These are phyloP conservation scores for Drosophila setifemur DNA, from an alignment of 1,140 invertebrate genomes.

Conservation along the genomic window DNA sequence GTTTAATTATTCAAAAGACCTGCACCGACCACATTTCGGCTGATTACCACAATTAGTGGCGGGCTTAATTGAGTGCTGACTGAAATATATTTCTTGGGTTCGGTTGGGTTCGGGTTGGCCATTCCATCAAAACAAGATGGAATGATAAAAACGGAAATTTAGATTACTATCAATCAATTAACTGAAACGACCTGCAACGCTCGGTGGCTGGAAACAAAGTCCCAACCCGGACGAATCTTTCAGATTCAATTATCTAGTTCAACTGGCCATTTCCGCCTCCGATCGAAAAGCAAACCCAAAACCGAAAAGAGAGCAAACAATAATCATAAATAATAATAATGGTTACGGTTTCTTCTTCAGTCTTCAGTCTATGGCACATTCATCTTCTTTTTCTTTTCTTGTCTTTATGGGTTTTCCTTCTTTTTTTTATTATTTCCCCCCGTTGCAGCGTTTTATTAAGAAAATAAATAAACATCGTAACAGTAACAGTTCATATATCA, in stretches of 20 bases:
- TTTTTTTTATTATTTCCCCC: too few relatives aligned
- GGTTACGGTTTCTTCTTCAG: slow-evolving; percentile 38
- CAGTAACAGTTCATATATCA: slow-evolving; percentile 48
- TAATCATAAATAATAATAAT: slow-evolving; percentile 44
- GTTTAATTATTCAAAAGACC: not conserved
- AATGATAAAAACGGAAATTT: too few relatives aligned
- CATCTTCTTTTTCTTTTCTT: too few relatives aligned
- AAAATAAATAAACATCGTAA: slow-evolving; percentile 57
- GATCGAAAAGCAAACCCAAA: not conserved
- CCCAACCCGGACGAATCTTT: too few relatives aligned
- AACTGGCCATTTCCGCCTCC: slow-evolving; percentile 37
- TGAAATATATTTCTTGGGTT: too few relatives aligned
- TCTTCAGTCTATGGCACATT: not conserved
- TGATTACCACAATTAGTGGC: not conserved
- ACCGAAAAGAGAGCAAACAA: slow-evolving; percentile 26
- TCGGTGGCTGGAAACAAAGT: too few relatives aligned
- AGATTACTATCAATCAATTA: too few relatives aligned
- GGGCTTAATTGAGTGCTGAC: not conserved
- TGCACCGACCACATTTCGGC: too few relatives aligned
- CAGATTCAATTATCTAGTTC: slow-evolving; percentile 1
- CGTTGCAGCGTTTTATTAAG: slow-evolving; percentile 47
- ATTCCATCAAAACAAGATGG: too few relatives aligned
- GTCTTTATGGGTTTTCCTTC: too few relatives aligned
- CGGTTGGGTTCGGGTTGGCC: too few relatives aligned
- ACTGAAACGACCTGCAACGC: too few relatives aligned